Evolutionary conservation across 2,888 invertebrate genomes (phyloP), one percentile per base, ranked within the genome.

Genomic region (Anthrax anthrax): DNA sequence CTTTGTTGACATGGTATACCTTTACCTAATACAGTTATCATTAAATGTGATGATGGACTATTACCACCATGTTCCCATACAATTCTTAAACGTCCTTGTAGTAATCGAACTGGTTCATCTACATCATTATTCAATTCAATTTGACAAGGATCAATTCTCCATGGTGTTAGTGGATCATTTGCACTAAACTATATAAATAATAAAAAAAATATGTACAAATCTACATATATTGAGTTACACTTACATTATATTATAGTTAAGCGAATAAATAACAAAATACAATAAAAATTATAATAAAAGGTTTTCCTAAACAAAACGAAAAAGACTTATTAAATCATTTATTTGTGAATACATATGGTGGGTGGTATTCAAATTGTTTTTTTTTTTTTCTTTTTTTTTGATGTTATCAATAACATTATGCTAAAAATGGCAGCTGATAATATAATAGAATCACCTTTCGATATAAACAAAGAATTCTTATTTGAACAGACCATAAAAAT

Each of bases 11-110:
- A 68, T 46, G 62, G 60, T 42, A 57, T 58, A n/a, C 65, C 65
- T 51, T 64, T 65, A 14, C 67, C 67, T 47, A 67, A 53, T 23
- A 62, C 66, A 0, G 67, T 68, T 13, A 68, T 56, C 61, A 65
- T 63, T 32, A 68, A 54, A 50, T 65, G 65, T 4, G 64, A 65
- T 42, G 59, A 55, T 13, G 66, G 54, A 1, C 57, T 52, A 39
- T 66, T 56, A 36, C 57, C 57, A 16, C 55, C 56, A 42, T 67
- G 67, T 23, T 65, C 62, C 76, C 77, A 77, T 37, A 74, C 71
- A 41, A 77, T 71, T 54, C 69, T 70, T 48, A 77, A 64, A 51
- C 72, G 73, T 4, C 75, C 72, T 16, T 75, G 75, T 43, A 77
- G 69, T 39, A 76, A 59, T 49, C 71, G 71, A 37, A 76, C 71